phyloP scores from a whole-genome alignment of 2,888 invertebrate species.

The Melieria picta region DNA sequence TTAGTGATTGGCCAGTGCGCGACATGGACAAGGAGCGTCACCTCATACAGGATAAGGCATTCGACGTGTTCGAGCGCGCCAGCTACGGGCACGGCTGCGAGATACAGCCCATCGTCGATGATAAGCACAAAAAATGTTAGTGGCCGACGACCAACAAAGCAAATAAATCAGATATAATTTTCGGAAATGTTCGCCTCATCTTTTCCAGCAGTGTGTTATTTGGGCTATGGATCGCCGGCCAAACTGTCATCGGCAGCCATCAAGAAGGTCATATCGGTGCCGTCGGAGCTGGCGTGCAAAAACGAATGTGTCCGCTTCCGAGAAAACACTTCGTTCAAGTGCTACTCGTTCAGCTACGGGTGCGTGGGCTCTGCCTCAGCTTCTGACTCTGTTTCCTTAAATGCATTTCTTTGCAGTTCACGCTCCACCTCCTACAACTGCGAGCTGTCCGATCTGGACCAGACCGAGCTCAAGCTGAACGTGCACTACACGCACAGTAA shows the following conservation, averaged over 20 bases:
- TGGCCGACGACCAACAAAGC: conserved; percentile 13
- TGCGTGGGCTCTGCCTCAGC: conserved; percentile 53
- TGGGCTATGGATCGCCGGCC: conserved; percentile 81
- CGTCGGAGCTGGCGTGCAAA: conserved; percentile 76
- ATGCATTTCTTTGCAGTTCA: conserved; percentile 49
- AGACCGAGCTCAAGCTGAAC: conserved; percentile 78
- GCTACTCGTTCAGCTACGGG: conserved; percentile 82
- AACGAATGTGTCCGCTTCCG: conserved; percentile 72
- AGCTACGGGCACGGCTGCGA: conserved; percentile 87
- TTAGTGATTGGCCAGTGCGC: conserved; percentile 77
- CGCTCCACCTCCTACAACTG: conserved; percentile 71
- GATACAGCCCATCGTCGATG: conserved; percentile 70
- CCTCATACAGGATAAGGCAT: conserved; percentile 72
- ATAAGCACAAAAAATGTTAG: conserved; percentile 66
- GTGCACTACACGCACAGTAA: conserved; percentile 74
- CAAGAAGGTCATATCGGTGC: conserved; percentile 73
- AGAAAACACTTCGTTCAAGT: conserved; percentile 72
- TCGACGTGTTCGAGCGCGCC: conserved; percentile 82
- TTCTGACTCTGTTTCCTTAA: neutral
- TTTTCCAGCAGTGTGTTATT: conserved; percentile 75
- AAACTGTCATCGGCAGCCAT: conserved; percentile 74
- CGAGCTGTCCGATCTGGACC: conserved; percentile 80
- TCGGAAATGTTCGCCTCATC: neutral
- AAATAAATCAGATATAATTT: neutral
- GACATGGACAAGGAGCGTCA: conserved; percentile 73